Evolutionary conservation across 2,888 invertebrate species (phyloP).

Genomic region (Stenodema calcarata): DNA sequence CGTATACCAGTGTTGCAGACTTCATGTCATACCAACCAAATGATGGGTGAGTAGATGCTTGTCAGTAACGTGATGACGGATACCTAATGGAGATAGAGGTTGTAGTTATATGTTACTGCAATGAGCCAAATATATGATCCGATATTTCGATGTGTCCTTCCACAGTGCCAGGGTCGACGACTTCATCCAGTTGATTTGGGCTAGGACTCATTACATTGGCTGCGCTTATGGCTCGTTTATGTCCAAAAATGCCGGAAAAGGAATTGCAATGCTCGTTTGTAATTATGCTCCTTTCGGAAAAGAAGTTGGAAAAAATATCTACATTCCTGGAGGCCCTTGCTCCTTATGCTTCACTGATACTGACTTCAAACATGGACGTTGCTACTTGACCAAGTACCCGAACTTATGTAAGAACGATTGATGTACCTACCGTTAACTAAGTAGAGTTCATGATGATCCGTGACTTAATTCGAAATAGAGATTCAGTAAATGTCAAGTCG

Average conservation of each 20-base stretch:
- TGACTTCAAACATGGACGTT: not conserved
- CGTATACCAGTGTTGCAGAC: not conserved
- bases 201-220: not conserved
- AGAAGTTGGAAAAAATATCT: not conserved
- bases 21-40: not conserved
- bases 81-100: too few species aligned
- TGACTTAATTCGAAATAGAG: too few species aligned
- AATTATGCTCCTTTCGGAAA: conserved; percentile 15
- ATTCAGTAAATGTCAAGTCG: too few species aligned
- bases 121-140: too few species aligned
- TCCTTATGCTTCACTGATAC: not conserved
- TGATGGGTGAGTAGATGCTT: not conserved
- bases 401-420: not conserved
- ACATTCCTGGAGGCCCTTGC: conserved; percentile 23
- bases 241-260: not conserved
- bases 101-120: too few species aligned
- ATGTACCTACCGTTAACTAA: too few species aligned
- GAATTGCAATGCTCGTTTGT: conserved; percentile 16
- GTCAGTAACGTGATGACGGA: too few species aligned
- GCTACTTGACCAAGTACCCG: not conserved
- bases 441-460: too few species aligned
- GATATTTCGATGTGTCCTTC: too few species aligned
- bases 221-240: not conserved
- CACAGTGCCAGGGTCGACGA: not conserved
- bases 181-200: conserved; percentile 18